Base-by-base conservation (phyloP, 2,888 invertebrate genomes). In the Eurois occulta region DNA sequence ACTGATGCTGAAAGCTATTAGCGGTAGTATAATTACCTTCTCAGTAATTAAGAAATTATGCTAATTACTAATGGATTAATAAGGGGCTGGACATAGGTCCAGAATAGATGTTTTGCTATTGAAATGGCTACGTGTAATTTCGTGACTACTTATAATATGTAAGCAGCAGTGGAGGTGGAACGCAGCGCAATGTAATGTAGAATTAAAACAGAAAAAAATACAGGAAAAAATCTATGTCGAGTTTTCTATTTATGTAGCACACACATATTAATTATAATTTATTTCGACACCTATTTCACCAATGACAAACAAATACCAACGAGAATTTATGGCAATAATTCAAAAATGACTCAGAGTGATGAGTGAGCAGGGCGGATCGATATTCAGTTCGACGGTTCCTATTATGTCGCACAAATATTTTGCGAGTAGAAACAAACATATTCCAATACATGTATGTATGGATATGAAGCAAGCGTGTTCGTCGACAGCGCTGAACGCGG, bases 341-440 rank as follows among this genome's bases (percentile, higher is more conserved):
- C 16, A 78, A 74, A 66, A 78, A 82, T 82, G 16, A 41, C 8
- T 74, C 21, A 10, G 58, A 66, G 65, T 58, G 65, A 82, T 41
- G 67, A 46, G 67, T 48, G 55, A 68, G 38, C 32, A 76, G 60
- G 55, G 35, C 72, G 75, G 72, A 48, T 83, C 83, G 82, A 82
- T 81, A 85, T 32, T 65, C 46, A 32, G 72, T 73, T 65, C n/a
- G 46, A 55, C 69, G 70, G 64, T 74, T 43, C 43, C 43, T 55
- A 68, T 46, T 58, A 43, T 70, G 46, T 67, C 74, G 75, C 65
- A 35, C 55, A 78, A 72, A 84, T 77, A 72, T 72, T 75, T 62
- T 71, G 28, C 24, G 41, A 55, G 55, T 58, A 38, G 28, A 62
- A 71, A 71, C 72, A 78, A 73, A 80, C 76, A 48, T 66, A 65